Conservation (phyloP, 2,888 invertebrate species). For the Leptopilina drosophilae region DNA sequence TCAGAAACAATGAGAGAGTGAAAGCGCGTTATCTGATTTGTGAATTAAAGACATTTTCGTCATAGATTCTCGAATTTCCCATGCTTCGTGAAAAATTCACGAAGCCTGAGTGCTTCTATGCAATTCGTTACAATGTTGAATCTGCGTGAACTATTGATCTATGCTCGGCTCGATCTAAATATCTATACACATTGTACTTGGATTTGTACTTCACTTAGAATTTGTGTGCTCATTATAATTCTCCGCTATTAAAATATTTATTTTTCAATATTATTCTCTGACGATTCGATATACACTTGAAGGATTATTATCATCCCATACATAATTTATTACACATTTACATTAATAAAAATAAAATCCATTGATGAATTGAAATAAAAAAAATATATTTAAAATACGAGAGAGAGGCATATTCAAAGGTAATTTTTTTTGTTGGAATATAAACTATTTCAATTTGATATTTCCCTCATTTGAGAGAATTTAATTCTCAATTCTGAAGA, state of each 20-base stretch:
- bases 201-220: too few relatives aligned
- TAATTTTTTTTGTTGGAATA: too few relatives aligned
- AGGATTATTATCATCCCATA: neutral
- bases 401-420: too few relatives aligned
- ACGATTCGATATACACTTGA: neutral
- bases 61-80: slow-evolving; percentile 9
- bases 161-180: neutral
- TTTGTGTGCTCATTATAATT: neutral
- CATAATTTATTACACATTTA: neutral
- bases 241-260: neutral
- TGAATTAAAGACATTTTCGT: slow-evolving; percentile 16
- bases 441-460: too few relatives aligned
- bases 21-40: neutral
- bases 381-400: neutral
- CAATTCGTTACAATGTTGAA: slow-evolving; percentile 26
- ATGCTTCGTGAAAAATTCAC: slow-evolving; percentile 44
- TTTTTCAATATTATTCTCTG: neutral
- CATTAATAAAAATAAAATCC: neutral
- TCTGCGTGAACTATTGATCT: slow-evolving; percentile 20
- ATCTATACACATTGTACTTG: neutral
- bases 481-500: too few relatives aligned
- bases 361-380: neutral
- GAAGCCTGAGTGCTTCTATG: slow-evolving; percentile 40
- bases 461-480: too few relatives aligned
- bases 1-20: neutral